Evolutionary conservation across 2,888 invertebrate species (phyloP).

Genomic region (Spialia ferax): DNA sequence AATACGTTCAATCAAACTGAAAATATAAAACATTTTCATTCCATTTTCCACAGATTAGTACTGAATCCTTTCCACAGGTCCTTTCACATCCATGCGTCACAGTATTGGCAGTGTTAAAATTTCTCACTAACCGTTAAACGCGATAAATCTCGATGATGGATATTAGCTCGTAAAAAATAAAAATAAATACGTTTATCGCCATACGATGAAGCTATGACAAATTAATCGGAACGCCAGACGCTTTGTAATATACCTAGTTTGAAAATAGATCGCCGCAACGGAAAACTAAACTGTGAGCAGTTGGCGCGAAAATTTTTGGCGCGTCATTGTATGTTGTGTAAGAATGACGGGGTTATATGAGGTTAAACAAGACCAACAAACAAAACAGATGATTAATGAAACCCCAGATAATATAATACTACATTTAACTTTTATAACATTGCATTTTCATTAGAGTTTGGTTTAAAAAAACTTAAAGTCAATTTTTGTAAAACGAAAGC

Average conservation of each 20-base stretch:
- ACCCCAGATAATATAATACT: not conserved
- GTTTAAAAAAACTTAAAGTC: too few species aligned
- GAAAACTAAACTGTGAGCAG: conserved; percentile 27
- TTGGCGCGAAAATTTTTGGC: conserved; percentile 40
- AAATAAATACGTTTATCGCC: conserved; percentile 37
- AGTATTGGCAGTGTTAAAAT: conserved; percentile 29
- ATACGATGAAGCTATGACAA: conserved; percentile 33
- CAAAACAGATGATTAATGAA: conserved; percentile 2
- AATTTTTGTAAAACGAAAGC: too few species aligned
- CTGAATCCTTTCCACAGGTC: too few species aligned
- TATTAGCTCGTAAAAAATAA: conserved; percentile 33
- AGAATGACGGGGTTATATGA: conserved; percentile 31
- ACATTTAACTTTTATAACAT: not conserved
- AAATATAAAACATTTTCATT: too few species aligned
- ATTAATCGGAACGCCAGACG: conserved; percentile 36
- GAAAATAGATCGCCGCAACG: conserved; percentile 36
- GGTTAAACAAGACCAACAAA: conserved; percentile 20
- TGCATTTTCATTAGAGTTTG: too few species aligned
- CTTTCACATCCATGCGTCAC: too few species aligned
- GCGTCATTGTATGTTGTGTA: conserved; percentile 27
- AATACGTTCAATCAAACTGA: too few species aligned
- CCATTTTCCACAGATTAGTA: too few species aligned
- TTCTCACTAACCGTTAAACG: conserved; percentile 28
- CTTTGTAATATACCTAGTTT: conserved; percentile 31
- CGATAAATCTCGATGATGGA: conserved; percentile 34